Evolutionary conservation across 2,888 invertebrate species (phyloP), one percentile per base, ranked within the genome.

Genomic region (Drosophila tanythrix): DNA sequence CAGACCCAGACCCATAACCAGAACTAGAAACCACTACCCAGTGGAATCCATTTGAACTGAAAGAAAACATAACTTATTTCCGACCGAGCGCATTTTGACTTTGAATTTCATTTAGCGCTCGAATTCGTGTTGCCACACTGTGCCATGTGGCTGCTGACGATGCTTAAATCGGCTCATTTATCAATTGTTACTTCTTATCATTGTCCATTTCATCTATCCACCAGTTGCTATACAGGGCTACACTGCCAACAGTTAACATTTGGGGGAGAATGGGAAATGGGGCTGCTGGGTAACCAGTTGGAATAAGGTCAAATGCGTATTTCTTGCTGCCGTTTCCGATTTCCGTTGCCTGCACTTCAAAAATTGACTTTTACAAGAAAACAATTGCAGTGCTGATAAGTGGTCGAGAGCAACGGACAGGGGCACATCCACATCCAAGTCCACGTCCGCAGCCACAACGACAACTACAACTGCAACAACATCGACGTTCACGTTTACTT

Each of bases 281-380:
- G 15, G 21, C 11, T 40, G 57, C 15, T 27, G 27, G 11, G 21
- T 65, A 46, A 55, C 68, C 69, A 59, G 21, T 31, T n/a, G 76
- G 53, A 85, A 79, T 84, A 80, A 79, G 89, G 85, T 89, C 85
- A 85, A 87, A 75, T 82, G 89, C 76, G 81, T 76, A 76, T 46
- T 74, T 73, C 58, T 70, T 81, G 68, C 73, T 77, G 77, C 77
- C 80, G 88, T 84, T 85, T 38, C 56, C 56, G 56, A 56, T 56
- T 56, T 56, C 56, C 56, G 38, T 87, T 74, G 79, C 76, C 63
- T 76, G 85, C 84, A 87, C 85, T 85, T 89, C 89, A 85, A 87
- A 85, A 85, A 85, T 89, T 89, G 88, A 85, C 85, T 85, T 89
- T 89, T 86, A 89, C 85, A 86, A 86, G 85, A 86, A 86, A 86